These are phyloP conservation scores for Mesoclemmys tuberculata DNA, from an alignment of 2,113 vertebrate genomes.

Conservation along the genomic window DNA sequence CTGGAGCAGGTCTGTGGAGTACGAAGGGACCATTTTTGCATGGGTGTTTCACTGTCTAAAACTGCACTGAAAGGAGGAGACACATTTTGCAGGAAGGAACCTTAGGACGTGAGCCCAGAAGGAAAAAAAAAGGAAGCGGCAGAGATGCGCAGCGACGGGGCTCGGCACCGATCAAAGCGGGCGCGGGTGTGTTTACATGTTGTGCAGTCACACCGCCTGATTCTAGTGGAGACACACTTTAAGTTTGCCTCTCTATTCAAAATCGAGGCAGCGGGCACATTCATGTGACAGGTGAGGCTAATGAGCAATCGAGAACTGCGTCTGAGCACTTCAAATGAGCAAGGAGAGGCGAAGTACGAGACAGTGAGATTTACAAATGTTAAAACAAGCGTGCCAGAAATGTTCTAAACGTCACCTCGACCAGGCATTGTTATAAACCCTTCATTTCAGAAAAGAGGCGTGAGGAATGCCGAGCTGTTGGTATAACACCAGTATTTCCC, in stretches of 20 bases:
- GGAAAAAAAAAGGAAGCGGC: not conserved
- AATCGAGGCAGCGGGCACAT: not conserved
- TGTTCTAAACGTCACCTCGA: conserved; percentile 41
- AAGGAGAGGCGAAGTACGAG: not conserved
- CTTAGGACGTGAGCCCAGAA: not conserved
- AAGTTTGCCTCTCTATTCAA: not conserved
- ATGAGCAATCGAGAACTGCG: not conserved
- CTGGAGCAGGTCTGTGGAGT: not conserved
- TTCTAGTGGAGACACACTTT: not conserved
- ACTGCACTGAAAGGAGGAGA: not conserved
- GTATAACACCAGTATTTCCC: conserved; percentile 2
- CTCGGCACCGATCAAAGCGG: not conserved
- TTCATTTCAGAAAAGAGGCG: conserved; percentile 25
- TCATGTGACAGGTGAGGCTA: not conserved
- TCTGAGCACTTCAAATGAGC: not conserved
- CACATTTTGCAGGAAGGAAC: not conserved
- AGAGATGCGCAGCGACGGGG: not conserved
- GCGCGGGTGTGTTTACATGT: not conserved
- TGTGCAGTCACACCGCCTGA: not conserved
- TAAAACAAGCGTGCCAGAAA: not conserved
- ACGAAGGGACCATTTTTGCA: not conserved
- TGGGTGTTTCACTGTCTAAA: not conserved
- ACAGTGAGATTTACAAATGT: not conserved
- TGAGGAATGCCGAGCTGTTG: conserved; percentile 12
- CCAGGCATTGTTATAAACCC: not conserved